These are phyloP conservation scores for Heterocephalus glaber DNA, from an alignment of 2,113 vertebrate genomes.

Conservation along the genomic window DNA sequence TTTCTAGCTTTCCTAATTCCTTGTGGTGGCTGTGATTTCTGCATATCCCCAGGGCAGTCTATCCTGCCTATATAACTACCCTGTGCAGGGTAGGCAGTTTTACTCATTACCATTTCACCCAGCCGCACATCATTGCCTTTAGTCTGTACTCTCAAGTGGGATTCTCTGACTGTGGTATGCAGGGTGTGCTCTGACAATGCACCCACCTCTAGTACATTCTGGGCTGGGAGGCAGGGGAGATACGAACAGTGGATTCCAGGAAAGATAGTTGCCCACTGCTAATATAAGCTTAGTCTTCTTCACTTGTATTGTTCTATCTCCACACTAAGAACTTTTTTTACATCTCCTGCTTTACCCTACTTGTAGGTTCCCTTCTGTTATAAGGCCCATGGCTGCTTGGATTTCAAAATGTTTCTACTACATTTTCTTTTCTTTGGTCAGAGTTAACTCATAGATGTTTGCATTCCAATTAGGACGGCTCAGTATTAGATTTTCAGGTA, in stretches of 20 bases:
- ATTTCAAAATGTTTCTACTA: neutral
- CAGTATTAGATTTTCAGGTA: neutral
- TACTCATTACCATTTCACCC: neutral
- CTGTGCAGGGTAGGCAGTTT: neutral
- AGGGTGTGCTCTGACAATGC: neutral
- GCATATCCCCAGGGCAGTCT: neutral
- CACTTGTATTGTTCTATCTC: neutral
- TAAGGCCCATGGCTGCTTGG: neutral
- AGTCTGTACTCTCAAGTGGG: neutral
- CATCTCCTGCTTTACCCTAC: neutral
- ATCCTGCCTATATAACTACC: neutral
- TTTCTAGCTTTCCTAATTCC: neutral
- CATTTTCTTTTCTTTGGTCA: neutral
- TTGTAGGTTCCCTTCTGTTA: neutral
- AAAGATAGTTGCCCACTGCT: neutral
- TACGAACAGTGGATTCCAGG: neutral
- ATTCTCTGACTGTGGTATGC: neutral
- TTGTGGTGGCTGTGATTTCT: neutral
- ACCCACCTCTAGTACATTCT: neutral
- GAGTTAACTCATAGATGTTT: neutral
- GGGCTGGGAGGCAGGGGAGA: neutral
- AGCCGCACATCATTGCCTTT: neutral
- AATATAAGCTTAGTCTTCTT: neutral
- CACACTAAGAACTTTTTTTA: neutral
- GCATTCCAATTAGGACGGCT: neutral